phyloP scores from a whole-genome alignment of 2,888 invertebrate genomes.

The Hirtodrosophila cameraria region DNA sequence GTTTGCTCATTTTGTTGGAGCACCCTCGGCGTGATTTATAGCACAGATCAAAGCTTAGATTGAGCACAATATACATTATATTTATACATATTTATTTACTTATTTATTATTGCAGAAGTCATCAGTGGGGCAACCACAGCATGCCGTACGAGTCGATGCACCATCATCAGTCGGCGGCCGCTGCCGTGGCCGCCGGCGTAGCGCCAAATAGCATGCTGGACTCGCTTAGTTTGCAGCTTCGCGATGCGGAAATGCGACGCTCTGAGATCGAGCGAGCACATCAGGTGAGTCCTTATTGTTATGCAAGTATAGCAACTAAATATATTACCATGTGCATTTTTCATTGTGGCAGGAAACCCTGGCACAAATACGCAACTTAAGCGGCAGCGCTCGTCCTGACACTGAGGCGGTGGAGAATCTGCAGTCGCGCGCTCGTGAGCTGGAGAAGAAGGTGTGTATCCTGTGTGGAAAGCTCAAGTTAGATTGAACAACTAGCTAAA shows the following conservation, averaged over 20 bases:
- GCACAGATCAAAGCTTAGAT: slow-evolving; percentile 6
- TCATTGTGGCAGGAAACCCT: slow-evolving; percentile 88
- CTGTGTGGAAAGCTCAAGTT: neutral
- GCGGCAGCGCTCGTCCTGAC: slow-evolving; percentile 85
- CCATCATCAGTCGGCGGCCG: slow-evolving; percentile 80
- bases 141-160: slow-evolving; percentile 83
- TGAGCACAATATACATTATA: neutral
- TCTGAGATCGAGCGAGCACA: slow-evolving; percentile 91
- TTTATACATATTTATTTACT: neutral
- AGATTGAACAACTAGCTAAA: no score
- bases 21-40: slow-evolving; percentile 43
- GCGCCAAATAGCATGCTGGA: slow-evolving; percentile 85
- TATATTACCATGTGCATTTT: no score
- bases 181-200: slow-evolving; percentile 74
- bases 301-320: neutral
- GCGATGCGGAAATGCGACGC: slow-evolving; percentile 91
- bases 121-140: slow-evolving; percentile 67
- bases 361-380: slow-evolving; percentile 86
- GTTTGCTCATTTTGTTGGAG: neutral
- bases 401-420: slow-evolving; percentile 89
- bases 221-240: slow-evolving; percentile 89
- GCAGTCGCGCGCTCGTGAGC: slow-evolving; percentile 93
- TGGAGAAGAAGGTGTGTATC: slow-evolving; percentile 92
- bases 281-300: slow-evolving; percentile 82
- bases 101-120: slow-evolving; percentile 57